A percentile compares a stretch with the other conserved stretches of the same genome.
Conservation (phyloP, 2,888 invertebrate species). For the Cacoxenus indagator region DNA sequence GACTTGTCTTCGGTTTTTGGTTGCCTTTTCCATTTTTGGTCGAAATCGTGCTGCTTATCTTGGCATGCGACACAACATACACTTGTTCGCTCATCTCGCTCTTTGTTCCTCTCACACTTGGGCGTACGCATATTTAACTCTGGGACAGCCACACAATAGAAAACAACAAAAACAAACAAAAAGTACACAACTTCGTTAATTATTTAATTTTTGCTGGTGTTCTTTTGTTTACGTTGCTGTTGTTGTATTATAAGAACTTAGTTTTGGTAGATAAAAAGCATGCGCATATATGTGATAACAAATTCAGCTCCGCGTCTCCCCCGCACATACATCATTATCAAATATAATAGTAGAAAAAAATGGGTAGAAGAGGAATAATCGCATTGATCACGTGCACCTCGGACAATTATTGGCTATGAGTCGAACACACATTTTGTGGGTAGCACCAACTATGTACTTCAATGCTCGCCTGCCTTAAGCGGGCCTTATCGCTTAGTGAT, state of each 20-base stretch:
- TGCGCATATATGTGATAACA: conserved; percentile 46
- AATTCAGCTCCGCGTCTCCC: conserved; percentile 19
- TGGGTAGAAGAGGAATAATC: conserved; percentile 31
- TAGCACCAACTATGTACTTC: too few relatives aligned
- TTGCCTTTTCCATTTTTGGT: conserved; percentile 4
- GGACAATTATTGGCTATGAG: not conserved
- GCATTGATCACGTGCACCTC: conserved; percentile 52
- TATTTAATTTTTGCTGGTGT: not conserved
- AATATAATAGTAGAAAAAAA: conserved; percentile 13
- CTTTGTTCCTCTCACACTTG: conserved; percentile 17
- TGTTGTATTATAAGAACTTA: not conserved
- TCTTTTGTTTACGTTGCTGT: not conserved
- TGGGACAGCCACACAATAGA: not conserved
- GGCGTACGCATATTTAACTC: too few relatives aligned
- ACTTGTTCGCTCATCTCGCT: conserved; percentile 4
- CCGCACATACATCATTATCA: not conserved
- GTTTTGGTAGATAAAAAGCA: conserved; percentile 38
- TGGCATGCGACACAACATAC: not conserved
- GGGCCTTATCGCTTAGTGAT: not conserved
- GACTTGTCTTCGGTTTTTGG: conserved; percentile 26
- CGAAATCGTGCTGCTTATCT: not conserved
- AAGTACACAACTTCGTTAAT: not conserved
- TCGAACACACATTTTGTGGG: too few relatives aligned
- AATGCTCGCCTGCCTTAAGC: too few relatives aligned
- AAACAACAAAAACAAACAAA: not conserved